These are phyloP conservation scores for Amphilophus citrinellus DNA, from an alignment of 2,113 vertebrate species.

Conservation along the genomic window DNA sequence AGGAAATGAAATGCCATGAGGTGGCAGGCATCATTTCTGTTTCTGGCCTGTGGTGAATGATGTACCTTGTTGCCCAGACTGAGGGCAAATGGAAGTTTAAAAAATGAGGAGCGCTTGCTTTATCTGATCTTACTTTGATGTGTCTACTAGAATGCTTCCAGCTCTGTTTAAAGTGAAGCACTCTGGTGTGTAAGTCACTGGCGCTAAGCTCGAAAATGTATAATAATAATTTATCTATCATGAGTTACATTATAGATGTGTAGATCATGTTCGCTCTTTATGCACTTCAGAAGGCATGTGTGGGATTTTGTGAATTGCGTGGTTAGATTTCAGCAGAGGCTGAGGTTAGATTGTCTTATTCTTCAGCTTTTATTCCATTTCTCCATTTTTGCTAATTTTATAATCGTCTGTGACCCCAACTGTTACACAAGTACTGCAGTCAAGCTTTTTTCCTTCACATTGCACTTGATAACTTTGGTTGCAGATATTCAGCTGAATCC, in stretches of 20 bases:
- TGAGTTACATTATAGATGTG: not conserved
- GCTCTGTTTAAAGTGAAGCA: not conserved
- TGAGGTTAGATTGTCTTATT: not conserved
- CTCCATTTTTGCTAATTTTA: not conserved
- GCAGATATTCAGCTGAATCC: not conserved
- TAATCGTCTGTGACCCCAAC: not conserved
- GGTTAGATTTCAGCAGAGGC: not conserved
- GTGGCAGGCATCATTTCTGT: constrained; percentile 42
- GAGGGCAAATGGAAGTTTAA: constrained; percentile 13
- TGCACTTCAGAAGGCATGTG: not conserved
- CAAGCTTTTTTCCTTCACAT: not conserved
- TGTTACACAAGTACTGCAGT: not conserved
- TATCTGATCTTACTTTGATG: constrained; percentile 30
- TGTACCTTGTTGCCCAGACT: constrained; percentile 14
- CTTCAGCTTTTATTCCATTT: not conserved
- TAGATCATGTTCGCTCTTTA: not conserved
- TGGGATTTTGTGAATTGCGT: not conserved
- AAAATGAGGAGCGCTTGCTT: constrained; percentile 14
- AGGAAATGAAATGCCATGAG: constrained; percentile 39
- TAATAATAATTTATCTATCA: not conserved
- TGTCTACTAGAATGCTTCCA: not conserved
- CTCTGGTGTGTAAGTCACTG: not conserved
- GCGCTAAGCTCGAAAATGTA: not conserved
- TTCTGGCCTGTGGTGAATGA: constrained; percentile 39
- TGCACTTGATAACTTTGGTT: not conserved